phyloP scores from a whole-genome alignment of 2,888 invertebrate genomes.

The Itoplectis maculator region DNA sequence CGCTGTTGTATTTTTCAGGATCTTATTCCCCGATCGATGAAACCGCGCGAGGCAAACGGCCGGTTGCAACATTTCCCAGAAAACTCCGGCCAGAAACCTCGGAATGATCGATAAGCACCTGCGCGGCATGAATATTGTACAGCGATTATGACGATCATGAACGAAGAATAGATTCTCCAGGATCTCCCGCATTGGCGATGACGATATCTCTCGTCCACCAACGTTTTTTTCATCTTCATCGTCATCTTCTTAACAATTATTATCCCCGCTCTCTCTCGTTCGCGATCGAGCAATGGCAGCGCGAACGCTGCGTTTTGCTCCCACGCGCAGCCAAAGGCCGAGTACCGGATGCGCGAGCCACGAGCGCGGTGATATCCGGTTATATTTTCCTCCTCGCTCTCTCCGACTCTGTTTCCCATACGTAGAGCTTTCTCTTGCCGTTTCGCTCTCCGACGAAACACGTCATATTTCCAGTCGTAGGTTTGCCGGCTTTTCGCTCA shows the following conservation, averaged over 20 bases:
- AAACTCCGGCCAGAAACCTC: neutral
- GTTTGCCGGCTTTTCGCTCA: neutral
- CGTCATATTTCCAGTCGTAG: neutral
- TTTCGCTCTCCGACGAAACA: neutral
- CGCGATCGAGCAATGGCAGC: neutral
- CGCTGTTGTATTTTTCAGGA: neutral
- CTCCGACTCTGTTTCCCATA: no score
- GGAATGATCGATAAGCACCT: neutral
- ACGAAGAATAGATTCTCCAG: neutral
- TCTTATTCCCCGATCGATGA: neutral
- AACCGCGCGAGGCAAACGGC: no score
- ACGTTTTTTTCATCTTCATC: constrained; percentile 1
- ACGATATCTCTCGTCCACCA: constrained; percentile 1
- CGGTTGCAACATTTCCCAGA: neutral
- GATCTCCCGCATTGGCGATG: constrained; percentile 7
- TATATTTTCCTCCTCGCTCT: neutral
- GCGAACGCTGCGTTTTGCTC: neutral
- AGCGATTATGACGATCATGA: neutral
- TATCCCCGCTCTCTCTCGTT: neutral
- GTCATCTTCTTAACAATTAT: neutral
- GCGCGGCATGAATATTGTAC: neutral
- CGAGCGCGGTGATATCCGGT: constrained; percentile 9
- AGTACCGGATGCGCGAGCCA: constrained; percentile 6
- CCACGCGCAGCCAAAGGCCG: neutral
- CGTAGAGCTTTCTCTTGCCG: neutral